Evolutionary conservation across 2,113 vertebrate species (phyloP).

Genomic region (Colaptes auratus): DNA sequence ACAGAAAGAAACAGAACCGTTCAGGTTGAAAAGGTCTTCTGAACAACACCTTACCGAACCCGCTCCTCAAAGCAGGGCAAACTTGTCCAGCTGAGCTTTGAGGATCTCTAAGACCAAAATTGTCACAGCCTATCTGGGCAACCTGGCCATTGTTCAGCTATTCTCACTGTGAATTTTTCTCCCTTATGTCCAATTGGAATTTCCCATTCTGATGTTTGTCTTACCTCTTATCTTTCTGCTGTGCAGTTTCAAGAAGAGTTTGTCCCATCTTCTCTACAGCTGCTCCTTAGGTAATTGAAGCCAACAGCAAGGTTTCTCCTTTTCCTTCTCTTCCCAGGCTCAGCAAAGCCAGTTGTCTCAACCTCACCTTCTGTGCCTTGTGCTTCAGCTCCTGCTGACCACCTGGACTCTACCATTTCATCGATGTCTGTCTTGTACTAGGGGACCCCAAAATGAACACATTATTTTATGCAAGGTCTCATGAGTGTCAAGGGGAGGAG

Average conservation of each 20-base stretch:
- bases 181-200: background rate
- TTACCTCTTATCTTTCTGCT: background rate
- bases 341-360: background rate
- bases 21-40: background rate
- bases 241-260: background rate
- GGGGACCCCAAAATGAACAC: background rate
- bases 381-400: background rate
- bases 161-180: background rate
- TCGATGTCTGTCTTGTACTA: background rate
- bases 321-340: background rate
- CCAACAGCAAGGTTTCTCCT: background rate
- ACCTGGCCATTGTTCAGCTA: background rate
- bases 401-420: background rate
- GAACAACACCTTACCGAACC: background rate
- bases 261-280: background rate
- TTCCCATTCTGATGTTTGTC: background rate
- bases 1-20: background rate
- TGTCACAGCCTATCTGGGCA: background rate
- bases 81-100: background rate
- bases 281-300: background rate
- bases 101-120: background rate
- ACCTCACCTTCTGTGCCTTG: background rate
- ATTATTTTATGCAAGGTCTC: background rate
- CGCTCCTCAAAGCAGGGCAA: background rate
- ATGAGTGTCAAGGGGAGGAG: background rate